Evolutionary conservation across 2,797 vertebrate species (phyloP), one percentile per base, ranked within the genome.

Genomic region (Meda fulgida): DNA sequence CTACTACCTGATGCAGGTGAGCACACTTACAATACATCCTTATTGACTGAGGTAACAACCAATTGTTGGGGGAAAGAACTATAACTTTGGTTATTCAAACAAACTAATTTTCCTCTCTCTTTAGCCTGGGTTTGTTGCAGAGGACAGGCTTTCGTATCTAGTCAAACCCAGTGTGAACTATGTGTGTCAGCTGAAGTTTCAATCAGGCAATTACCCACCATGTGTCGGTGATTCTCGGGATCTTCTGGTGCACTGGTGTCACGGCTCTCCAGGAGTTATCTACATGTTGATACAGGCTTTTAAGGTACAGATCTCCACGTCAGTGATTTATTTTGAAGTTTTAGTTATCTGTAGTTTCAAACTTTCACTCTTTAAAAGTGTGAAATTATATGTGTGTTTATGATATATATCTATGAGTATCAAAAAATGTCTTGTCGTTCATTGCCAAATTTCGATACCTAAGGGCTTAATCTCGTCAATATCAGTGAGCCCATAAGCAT

Each of bases 211-310:
- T 92, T 99, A 96, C 91, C 98, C 98, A 0, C 95, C 98, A 0
- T 98, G 97, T 88, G 87, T 98, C 1, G 95, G 95, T 0, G 98
- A 99, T 36, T 93, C 91, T 18, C 94, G 96, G 18, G 97, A 99
- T 91, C 94, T 97, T 13, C 96, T 99, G 53, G 94, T 99, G 38
- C 98, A 99, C 89, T 99, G 98, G 98, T 99, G 98, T 91, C 98
- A 99, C 0, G 98, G 98, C 0, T 94, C 98, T 1, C 97, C 98
- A 0, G 98, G 98, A 0, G 94, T 99, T 0, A 91, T 99, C 92
- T 98, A 98, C 94, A 99, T 98, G 97, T 96, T 99, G n/a, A 79
- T 96, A 89, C 98, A 99, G 93, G 98, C 98, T 2, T 96, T 97
- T 90, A 97, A 95, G 97, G 98, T 99, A 92, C 73, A 55, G 55